A percentile compares a stretch with the other conserved stretches of the same genome.
These are phyloP conservation scores for Zoanthus sansibaricus DNA, from an alignment of 92 coral and sea anemone species.

Conservation along the genomic window DNA sequence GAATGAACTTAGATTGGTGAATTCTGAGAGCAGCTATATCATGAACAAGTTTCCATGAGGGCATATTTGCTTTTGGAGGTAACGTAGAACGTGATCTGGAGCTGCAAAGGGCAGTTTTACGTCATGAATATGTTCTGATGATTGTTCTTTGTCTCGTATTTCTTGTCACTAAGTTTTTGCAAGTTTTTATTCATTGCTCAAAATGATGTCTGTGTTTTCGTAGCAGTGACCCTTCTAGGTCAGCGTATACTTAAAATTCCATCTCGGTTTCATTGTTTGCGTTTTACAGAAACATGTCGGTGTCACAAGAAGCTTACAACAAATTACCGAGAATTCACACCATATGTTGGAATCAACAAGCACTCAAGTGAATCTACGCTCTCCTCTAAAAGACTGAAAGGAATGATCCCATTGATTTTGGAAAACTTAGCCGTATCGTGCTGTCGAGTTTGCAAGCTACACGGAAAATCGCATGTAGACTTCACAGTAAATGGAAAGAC, in stretches of 20 bases:
- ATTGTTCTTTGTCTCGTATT: background rate
- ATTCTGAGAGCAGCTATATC: no score
- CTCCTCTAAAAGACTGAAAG: constrained; percentile 61
- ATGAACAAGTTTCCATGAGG: no score
- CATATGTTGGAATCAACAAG: constrained; percentile 58
- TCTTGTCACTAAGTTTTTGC: background rate
- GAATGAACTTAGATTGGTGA: no score
- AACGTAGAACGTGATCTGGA: no score
- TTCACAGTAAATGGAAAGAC: constrained; percentile 70
- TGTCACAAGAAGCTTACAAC: constrained; percentile 77
- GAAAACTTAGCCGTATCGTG: constrained; percentile 72
- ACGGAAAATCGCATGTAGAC: constrained; percentile 78
- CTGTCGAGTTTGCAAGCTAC: constrained; percentile 74
- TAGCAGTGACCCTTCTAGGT: no score
- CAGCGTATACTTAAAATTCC: background rate
- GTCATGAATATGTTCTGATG: no score
- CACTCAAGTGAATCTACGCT: background rate
- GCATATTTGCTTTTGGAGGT: no score
- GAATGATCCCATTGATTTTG: constrained; percentile 82
- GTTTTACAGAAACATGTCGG: constrained; percentile 78
- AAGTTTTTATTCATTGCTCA: background rate
- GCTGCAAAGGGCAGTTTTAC: no score
- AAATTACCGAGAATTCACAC: constrained; percentile 78
- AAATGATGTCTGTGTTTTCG: no score
- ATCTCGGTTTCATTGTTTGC: background rate